These are phyloP conservation scores for Chrysotoxum bicinctum DNA, from an alignment of 2,888 invertebrate species.

Conservation along the genomic window DNA sequence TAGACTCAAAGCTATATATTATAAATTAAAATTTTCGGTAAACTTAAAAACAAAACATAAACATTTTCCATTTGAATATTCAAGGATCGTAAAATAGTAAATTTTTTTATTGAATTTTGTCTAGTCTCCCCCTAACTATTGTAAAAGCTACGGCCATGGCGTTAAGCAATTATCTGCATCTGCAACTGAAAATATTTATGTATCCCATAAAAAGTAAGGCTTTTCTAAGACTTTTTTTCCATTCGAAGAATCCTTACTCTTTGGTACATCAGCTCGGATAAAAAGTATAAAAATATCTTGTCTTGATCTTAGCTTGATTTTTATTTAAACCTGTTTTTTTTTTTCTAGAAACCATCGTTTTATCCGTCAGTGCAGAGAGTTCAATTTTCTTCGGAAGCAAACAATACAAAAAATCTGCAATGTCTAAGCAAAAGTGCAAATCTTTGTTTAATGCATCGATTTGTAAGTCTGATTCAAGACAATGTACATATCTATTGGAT, in stretches of 20 bases:
- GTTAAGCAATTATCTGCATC: background rate
- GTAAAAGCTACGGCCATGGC: background rate
- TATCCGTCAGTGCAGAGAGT: background rate
- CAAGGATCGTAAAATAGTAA: no score
- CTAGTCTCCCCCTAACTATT: background rate
- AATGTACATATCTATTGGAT: background rate
- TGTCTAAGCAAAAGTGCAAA: background rate
- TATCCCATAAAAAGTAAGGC: background rate
- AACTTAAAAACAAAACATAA: no score
- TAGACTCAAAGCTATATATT: no score
- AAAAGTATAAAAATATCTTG: background rate
- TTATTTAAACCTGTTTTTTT: background rate
- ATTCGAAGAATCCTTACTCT: background rate
- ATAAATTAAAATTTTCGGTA: no score
- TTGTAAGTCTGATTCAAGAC: slow-evolving; percentile 8
- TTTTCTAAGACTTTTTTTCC: background rate
- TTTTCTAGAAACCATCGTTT: background rate
- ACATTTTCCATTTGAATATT: no score
- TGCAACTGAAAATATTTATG: background rate
- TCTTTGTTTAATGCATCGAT: slow-evolving; percentile 13
- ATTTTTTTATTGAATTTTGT: no score
- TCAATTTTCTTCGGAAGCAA: background rate
- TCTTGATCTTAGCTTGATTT: background rate
- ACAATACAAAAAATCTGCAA: background rate
- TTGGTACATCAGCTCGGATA: background rate